Evolutionary conservation across 37 sponge, comb jelly and placozoan species (phyloP), one percentile per base, ranked within the genome.

Genomic region (Axinella damicornis): DNA sequence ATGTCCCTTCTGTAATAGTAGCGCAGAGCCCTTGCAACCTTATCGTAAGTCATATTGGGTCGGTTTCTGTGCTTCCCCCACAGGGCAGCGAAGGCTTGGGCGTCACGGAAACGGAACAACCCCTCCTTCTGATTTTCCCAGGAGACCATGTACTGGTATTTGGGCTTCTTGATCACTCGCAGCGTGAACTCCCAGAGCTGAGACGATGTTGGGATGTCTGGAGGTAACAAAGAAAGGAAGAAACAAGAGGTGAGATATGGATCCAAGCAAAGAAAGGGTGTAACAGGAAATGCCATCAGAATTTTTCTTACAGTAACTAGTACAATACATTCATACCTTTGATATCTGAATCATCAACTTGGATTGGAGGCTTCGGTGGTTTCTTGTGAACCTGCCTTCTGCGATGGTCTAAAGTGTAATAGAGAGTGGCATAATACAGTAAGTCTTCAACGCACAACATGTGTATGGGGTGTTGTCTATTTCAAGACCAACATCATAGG

Each of bases 161-260:
- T 68, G n/a, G 93, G 93, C 62, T 88, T 88, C 82, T 88, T 89
- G 16, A 93, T 65, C 0, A 93, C 89, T 0, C 78, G 46, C 1
- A 93, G 83, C 20, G 90, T 84, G 65, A 93, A 93, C 74, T 93
- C 93, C 89, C 89, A 93, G 30, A 93, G 83, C 36, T 93, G 93
- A 39, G 89, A 82, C 33, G 89, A 85, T 1, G 86, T 84, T 30
- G 93, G 89, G 30, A 93, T 88, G 39, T 80, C 93, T 92, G 62
- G 0, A 83, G 60, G 32, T 35, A 60, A 65, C 13, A 75, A 5
- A 59, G 33, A 36, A 33, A 65, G 27, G 24, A 9, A 72, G 54
- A 77, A 62, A 35, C 65, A 65, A 27, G 52, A 80, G 64, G 27
- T 17, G 40, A 33, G 39, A 12, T 53, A 53, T 66, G 40, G 38